phyloP scores from a whole-genome alignment of 2,113 vertebrate genomes.

The Desmodus rotundus region DNA sequence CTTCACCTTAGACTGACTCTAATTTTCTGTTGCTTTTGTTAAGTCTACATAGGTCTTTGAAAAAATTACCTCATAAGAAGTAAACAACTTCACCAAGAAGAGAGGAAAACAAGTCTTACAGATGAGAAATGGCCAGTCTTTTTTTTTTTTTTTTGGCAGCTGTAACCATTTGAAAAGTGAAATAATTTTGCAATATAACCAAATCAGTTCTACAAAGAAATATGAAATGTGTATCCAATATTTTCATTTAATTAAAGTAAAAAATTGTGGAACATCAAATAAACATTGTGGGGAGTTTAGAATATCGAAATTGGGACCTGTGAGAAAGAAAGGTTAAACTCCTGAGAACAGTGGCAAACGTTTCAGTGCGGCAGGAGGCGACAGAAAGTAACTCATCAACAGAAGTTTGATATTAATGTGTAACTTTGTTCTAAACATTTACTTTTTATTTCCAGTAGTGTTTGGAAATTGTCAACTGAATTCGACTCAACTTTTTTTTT shows the following conservation, averaged over 20 bases:
- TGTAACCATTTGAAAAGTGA: neutral
- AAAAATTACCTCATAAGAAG: neutral
- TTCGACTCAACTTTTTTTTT: neutral
- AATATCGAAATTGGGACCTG: neutral
- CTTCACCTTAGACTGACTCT: neutral
- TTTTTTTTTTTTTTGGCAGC: neutral
- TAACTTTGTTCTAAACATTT: neutral
- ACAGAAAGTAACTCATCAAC: neutral
- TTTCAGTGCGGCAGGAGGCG: neutral
- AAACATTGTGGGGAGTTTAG: neutral
- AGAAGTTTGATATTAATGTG: neutral
- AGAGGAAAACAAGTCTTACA: neutral
- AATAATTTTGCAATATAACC: constrained; percentile 10
- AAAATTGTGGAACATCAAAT: neutral
- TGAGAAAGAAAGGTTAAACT: neutral
- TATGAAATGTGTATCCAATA: neutral
- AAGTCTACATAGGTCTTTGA: neutral
- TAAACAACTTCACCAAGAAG: neutral
- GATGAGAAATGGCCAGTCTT: neutral
- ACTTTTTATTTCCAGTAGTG: neutral
- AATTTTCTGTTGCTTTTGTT: neutral
- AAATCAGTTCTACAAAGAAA: neutral
- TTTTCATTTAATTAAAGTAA: neutral
- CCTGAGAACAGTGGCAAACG: neutral
- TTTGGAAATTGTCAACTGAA: neutral